Base-by-base conservation (phyloP, 2,888 invertebrate species). In the Parascotia fuliginaria region DNA sequence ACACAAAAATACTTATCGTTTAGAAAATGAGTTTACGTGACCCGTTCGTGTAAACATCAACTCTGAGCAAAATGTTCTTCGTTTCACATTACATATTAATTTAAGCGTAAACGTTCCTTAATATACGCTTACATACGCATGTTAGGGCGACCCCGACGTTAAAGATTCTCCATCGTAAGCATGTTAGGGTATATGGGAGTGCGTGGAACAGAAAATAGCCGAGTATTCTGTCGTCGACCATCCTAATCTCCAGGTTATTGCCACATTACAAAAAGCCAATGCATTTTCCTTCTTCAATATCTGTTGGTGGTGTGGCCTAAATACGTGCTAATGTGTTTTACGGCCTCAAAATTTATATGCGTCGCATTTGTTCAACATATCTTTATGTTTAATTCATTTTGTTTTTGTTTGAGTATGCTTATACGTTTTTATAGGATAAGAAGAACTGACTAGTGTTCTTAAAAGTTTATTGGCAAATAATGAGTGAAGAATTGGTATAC, bases 291-390 rank as follows among this genome's bases (percentile, higher is more conserved):
- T 81, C 77, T 77, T 83, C 76, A 81, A 85, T 87, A 85, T 78
- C 74, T 29, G 49, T 47, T 50, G 71, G 59, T 60, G 74, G 65
- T 70, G 71, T 73, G 65, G 76, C 65, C 73, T 65, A 75, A 83
- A 75, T 87, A 90, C 90, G 89, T 92, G 90, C 83, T 87, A 89
- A 90, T 89, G 85, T 83, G 79, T 85, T 88, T 89, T 88, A 90
- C 77, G 85, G 81, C 65, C 76, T 70, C 70, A 66, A 81, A 77
- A 78, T 77, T 78, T 80, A 71, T 73, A 65, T 68, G 34, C 53
- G 65, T 65, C 63, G 65, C 74, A 73, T 79, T 70, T 75, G 71
- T 76, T 72, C 66, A 64, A 72, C 63, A 55, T 58, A 47, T 55
- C 51, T 64, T 59, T 51, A 70, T 69, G 59, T 70, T 66, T 71